Base-by-base conservation (phyloP, 2,888 invertebrate species). In the Digitonthophagus gazella region DNA sequence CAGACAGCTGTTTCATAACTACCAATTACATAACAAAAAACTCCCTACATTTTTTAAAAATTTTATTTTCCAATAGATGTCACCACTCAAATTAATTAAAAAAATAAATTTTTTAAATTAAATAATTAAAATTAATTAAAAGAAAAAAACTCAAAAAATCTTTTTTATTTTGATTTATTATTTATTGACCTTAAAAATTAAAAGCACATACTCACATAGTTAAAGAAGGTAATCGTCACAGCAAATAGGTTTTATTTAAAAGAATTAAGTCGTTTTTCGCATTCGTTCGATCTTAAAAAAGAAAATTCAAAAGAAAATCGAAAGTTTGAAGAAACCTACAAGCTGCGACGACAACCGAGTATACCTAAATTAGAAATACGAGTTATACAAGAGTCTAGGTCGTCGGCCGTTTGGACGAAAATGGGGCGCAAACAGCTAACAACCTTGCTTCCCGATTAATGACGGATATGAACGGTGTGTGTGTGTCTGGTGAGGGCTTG, bases 151-250 rank as follows among this genome's bases (percentile, higher is more conserved):
- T 4, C 63, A n/a, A 15, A 8, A 8, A 2, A 44, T 44, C 6
- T 44, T 44, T 28, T 67, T 63, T 44, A 56, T 65, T 58, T 15
- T 65, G 57, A 68, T 68, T 57, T 65, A 65, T 68, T 58, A 68
- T 68, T 69, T 71, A 72, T 71, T 72, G 69, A 73, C 73, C 73
- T 72, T 73, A 72, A 71, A 69, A 69, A 67, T 64, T 65, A 69
- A 74, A 73, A 74, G 74, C 74, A 74, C 73, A 71, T 71, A 72
- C 74, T 73, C 71, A 73, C 73, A 73, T 73, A 67, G 44, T 67
- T 67, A 61, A 66, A 67, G 64, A 11, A 61, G 68, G 70, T 64
- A 70, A 20, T 64, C 22, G 44, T 71, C 71, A 65, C 71, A 70
- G 69, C 69, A 67, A 69, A 71, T 44, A 11, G 28, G 28, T 44